A percentile compares a stretch with the other conserved stretches of the same genome.
These are phyloP conservation scores for Cyphomyrmex costatus DNA, from an alignment of 1,140 invertebrate genomes.

Conservation along the genomic window DNA sequence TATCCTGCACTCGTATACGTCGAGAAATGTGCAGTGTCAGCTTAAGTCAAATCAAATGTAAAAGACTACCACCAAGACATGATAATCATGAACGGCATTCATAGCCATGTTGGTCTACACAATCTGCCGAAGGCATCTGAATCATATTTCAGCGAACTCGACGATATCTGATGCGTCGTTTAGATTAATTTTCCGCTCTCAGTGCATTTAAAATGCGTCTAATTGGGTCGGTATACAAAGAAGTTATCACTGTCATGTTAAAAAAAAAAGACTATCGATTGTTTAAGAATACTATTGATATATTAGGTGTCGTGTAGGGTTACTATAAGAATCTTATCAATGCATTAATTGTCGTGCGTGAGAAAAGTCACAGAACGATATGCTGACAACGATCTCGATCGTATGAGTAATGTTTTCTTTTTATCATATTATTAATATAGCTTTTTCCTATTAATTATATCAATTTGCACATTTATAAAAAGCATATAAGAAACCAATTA, in stretches of 20 bases:
- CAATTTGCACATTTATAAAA: neutral
- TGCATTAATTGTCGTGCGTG: neutral
- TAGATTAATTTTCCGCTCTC: neutral
- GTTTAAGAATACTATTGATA: neutral
- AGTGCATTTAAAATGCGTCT: neutral
- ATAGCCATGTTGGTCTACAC: neutral
- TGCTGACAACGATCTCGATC: neutral
- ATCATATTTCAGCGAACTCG: slow-evolving; percentile 8
- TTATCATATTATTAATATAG: neutral
- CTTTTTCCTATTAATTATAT: neutral
- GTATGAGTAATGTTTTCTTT: neutral
- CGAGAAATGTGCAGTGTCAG: neutral
- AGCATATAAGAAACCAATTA: neutral
- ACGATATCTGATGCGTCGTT: slow-evolving; percentile 2
- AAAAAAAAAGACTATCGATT: neutral
- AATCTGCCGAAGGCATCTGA: neutral
- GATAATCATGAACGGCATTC: neutral
- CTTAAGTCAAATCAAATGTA: neutral
- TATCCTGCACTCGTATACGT: neutral
- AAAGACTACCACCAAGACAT: neutral
- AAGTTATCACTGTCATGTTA: neutral
- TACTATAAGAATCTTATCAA: slow-evolving; percentile 19
- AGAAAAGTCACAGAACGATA: neutral
- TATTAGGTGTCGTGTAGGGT: neutral
- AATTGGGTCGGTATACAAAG: no score